Conservation (phyloP, 2,113 vertebrate species). For the Chloropsis cyanopogon region DNA sequence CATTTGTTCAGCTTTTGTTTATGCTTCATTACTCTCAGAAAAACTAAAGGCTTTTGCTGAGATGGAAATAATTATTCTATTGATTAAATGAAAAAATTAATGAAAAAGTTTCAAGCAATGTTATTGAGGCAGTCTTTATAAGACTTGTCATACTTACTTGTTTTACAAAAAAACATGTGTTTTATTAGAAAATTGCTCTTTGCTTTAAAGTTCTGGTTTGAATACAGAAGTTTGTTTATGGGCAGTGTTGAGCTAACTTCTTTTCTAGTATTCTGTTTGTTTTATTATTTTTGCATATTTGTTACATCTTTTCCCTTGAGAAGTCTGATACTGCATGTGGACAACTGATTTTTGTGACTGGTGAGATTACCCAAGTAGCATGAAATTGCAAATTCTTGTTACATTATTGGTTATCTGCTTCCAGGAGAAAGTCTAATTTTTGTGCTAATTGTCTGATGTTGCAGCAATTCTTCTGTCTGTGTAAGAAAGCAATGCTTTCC, state of each 20-base stretch:
- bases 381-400: not conserved
- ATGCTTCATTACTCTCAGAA: not conserved
- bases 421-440: not conserved
- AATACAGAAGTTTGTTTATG: not conserved
- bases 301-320: not conserved
- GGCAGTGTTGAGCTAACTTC: not conserved
- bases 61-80: not conserved
- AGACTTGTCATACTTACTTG: not conserved
- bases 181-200: not conserved
- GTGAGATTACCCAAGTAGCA: not conserved
- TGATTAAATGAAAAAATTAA: constrained; percentile 17
- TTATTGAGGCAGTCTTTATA: not conserved
- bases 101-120: not conserved
- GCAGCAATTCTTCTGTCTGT: not conserved
- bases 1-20: constrained; percentile 14
- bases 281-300: constrained; percentile 2
- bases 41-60: not conserved
- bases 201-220: not conserved
- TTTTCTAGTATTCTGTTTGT: not conserved
- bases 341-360: not conserved
- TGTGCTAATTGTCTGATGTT: not conserved
- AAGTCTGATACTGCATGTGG: not conserved
- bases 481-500: not conserved
- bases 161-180: not conserved
- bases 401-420: not conserved